These are phyloP conservation scores for Lethenteron reissneri DNA, from an alignment of 2,113 vertebrate genomes.

Conservation along the genomic window DNA sequence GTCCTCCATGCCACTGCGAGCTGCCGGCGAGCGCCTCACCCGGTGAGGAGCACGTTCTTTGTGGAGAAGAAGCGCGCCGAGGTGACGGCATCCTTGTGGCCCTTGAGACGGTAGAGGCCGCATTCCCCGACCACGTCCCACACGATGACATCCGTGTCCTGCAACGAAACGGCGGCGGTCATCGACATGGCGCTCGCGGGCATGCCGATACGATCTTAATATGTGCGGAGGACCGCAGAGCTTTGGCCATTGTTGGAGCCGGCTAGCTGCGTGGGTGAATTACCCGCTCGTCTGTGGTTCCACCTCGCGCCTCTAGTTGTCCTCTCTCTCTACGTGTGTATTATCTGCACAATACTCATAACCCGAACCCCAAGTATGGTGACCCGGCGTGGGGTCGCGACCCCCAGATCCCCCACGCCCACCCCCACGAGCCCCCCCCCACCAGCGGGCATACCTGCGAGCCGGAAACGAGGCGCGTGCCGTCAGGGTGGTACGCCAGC, in stretches of 20 bases:
- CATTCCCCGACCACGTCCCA: slow-evolving; percentile 96
- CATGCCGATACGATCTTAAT: neutral
- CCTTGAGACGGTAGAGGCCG: slow-evolving; percentile 62
- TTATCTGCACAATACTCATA: too few relatives aligned
- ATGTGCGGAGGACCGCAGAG: too few relatives aligned
- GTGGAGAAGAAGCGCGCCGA: slow-evolving; percentile 49
- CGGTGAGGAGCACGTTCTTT: slow-evolving; percentile 64
- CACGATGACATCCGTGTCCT: slow-evolving; percentile 84
- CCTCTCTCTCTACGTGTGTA: too few relatives aligned
- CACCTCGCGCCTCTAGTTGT: too few relatives aligned
- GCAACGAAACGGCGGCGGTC: slow-evolving; percentile 10
- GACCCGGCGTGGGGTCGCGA: too few relatives aligned
- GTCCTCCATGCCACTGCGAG: too few relatives aligned
- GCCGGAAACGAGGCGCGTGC: slow-evolving; percentile 60
- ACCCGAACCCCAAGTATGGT: too few relatives aligned
- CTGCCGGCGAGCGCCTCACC: slow-evolving; percentile 24
- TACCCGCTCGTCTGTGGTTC: too few relatives aligned
- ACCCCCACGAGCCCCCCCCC: too few relatives aligned
- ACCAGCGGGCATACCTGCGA: slow-evolving; percentile 35
- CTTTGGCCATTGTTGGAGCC: too few relatives aligned
- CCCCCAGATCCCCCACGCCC: too few relatives aligned
- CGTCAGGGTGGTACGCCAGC: slow-evolving; percentile 52
- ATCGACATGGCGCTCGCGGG: neutral
- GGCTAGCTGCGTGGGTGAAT: too few relatives aligned
- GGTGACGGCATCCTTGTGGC: slow-evolving; percentile 72